phyloP scores from a whole-genome alignment of 2,797 vertebrate species.

The Sphaeramia orbicularis region DNA sequence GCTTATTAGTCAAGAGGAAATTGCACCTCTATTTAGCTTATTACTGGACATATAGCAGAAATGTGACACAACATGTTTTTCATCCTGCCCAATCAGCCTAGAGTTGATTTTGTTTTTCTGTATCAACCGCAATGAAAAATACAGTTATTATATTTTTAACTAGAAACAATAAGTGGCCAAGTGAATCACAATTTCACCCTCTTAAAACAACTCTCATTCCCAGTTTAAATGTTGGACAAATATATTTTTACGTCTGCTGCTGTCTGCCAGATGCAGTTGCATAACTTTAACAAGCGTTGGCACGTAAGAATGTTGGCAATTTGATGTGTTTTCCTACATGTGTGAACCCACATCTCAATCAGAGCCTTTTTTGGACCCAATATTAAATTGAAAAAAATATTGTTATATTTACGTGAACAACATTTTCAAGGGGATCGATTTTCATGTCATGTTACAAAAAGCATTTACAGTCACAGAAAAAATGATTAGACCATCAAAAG shows the following conservation, averaged over 20 bases:
- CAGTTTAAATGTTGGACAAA: constrained; percentile 22
- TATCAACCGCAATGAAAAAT: not conserved
- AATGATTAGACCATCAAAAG: no score
- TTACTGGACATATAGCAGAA: constrained; percentile 73
- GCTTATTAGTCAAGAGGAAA: constrained; percentile 87
- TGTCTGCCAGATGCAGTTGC: constrained; percentile 54
- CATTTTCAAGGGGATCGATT: constrained; percentile 47
- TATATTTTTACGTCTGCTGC: constrained; percentile 24
- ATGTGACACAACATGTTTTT: constrained; percentile 74
- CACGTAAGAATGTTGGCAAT: constrained; percentile 31
- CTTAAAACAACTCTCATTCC: not conserved
- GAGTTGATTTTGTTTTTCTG: constrained; percentile 53
- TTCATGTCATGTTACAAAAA: constrained; percentile 30
- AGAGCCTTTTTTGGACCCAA: constrained; percentile 2
- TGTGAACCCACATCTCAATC: not conserved
- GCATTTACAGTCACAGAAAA: no score
- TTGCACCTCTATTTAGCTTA: constrained; percentile 85
- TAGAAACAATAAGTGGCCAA: not conserved
- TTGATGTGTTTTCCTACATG: constrained; percentile 10
- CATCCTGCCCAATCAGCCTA: constrained; percentile 63
- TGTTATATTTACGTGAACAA: constrained; percentile 12
- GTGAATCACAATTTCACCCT: not conserved
- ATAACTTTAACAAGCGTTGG: constrained; percentile 49
- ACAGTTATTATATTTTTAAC: not conserved
- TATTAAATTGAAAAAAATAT: constrained; percentile 21